Conservation (phyloP, 2,797 vertebrate genomes). For the Florisuga fusca region DNA sequence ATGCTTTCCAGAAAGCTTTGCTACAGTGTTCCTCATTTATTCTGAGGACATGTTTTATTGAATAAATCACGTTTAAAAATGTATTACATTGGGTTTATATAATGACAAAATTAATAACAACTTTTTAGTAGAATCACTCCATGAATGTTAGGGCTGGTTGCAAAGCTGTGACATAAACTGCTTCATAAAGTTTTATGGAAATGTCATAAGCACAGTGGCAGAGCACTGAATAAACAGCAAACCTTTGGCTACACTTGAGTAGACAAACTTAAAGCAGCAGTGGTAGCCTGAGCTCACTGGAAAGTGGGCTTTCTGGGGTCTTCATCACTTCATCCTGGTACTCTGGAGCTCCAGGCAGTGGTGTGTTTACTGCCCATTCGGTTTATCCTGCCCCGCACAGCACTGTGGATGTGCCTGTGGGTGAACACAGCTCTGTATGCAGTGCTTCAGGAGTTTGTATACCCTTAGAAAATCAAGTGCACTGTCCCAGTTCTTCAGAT, state of each 20-base stretch:
- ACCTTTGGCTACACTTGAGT: background rate
- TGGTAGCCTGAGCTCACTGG: background rate
- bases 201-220: background rate
- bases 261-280: background rate
- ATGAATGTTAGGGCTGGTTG: background rate
- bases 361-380: background rate
- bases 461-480: background rate
- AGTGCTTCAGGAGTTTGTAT: background rate
- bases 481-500: background rate
- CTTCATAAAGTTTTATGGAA: background rate
- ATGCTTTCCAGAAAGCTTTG: background rate
- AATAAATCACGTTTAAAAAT: conserved; percentile 17
- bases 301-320: background rate
- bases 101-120: conserved; percentile 5
- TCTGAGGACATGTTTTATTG: conserved; percentile 9
- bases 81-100: background rate
- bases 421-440: background rate
- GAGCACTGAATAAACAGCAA: background rate
- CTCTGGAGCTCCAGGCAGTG: rapidly evolving
- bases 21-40: background rate
- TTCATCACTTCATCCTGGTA: background rate
- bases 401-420: rapidly evolving
- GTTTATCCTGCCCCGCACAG: background rate
- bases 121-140: background rate
- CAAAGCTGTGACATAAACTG: background rate